Conservation (phyloP, 2,113 vertebrate genomes). For the Turnix velox region DNA sequence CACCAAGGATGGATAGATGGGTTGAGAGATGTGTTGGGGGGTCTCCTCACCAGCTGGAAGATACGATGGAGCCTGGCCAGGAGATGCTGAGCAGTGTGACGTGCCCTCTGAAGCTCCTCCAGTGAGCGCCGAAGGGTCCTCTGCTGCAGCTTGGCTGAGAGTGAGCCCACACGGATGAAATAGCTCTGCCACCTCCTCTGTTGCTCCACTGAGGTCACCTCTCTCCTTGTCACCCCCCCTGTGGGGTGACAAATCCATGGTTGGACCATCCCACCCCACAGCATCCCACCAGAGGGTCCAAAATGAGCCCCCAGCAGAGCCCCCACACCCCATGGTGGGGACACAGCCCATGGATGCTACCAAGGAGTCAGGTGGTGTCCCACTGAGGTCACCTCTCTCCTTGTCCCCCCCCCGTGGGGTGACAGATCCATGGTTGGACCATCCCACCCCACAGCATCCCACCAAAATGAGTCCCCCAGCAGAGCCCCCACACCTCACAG, state of each 20-base stretch:
- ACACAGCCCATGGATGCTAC: too few species aligned
- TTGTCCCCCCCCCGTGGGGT: fast-evolving
- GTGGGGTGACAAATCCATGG: fast-evolving
- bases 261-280: background rate
- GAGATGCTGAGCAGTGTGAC: conserved; percentile 65
- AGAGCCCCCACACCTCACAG: fast-evolving
- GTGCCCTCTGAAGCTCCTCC: conserved; percentile 75
- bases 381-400: background rate
- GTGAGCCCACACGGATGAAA: conserved; percentile 85
- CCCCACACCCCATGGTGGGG: fast-evolving
- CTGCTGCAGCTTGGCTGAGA: conserved; percentile 80
- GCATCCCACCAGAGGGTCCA: fast-evolving
- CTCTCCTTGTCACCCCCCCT: background rate
- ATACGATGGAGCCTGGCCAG: conserved; percentile 80
- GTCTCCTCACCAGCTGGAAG: conserved; percentile 83
- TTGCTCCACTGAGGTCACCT: background rate
- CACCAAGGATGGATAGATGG: fast-evolving
- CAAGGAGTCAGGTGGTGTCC: too few species aligned
- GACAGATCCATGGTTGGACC: background rate
- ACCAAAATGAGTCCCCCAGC: fast-evolving
- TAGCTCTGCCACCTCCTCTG: conserved; percentile 71
- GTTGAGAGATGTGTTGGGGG: too few species aligned
- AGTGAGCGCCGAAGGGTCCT: conserved; percentile 81
- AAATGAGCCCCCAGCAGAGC: fast-evolving
- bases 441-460: background rate